Conservation (phyloP, 2,888 invertebrate genomes). For the Troglohyphantes excavatus region DNA sequence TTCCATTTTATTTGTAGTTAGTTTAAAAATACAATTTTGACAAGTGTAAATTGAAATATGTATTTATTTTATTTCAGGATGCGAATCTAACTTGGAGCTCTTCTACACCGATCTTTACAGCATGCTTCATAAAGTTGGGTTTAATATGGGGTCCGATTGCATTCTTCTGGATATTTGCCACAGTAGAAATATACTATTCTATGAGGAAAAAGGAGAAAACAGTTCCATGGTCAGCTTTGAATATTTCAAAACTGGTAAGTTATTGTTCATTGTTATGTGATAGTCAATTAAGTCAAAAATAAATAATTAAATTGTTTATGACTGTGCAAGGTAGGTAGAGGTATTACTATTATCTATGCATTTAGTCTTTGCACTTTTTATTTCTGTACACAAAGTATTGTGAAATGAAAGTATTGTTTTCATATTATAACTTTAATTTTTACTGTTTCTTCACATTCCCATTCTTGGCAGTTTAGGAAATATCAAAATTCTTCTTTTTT, state of each 20-base stretch:
- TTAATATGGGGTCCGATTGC: conserved; percentile 94
- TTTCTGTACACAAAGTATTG: too few species aligned
- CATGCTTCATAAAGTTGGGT: conserved; percentile 95
- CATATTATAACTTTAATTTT: too few species aligned
- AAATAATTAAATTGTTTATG: too few species aligned
- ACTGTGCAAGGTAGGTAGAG: too few species aligned
- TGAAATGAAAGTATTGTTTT: too few species aligned
- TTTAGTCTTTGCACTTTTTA: too few species aligned
- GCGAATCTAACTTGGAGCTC: conserved; percentile 89
- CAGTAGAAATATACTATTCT: conserved; percentile 85
- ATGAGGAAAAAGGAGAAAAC: conserved; percentile 34
- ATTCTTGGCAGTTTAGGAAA: too few species aligned
- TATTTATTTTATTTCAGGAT: conserved; percentile 86
- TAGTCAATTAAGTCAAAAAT: neutral
- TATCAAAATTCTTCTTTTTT: too few species aligned
- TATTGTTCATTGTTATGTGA: too few species aligned
- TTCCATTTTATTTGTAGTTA: neutral
- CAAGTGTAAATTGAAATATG: neutral
- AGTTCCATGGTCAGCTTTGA: conserved; percentile 78
- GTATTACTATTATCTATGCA: too few species aligned
- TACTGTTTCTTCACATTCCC: too few species aligned
- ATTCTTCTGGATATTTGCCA: conserved; percentile 90
- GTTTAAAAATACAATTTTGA: neutral
- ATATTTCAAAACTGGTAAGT: conserved; percentile 75
- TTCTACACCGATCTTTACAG: conserved; percentile 91